Base-by-base conservation (phyloP, 2,888 invertebrate genomes). In the Limulus polyphemus region DNA sequence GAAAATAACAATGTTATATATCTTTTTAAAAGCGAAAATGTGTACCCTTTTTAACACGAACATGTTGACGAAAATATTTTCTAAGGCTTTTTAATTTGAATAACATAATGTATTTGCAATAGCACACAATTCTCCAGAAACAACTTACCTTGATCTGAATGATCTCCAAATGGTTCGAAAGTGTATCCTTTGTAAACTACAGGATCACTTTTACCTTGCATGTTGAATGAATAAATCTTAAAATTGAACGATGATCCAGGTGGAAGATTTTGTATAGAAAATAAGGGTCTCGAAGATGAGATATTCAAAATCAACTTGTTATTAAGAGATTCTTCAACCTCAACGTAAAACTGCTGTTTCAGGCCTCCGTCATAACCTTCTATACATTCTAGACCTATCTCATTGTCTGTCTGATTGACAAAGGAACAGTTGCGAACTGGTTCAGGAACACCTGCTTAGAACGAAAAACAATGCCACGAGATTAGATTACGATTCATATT, bases 341-440 rank as follows among this genome's bases (percentile, higher is more conserved):
- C 90, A 69, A 91, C 82, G 61, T 88, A 81, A 80, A 91, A 91
- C 75, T 82, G 82, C 80, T 91, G 90, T 65, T 89, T 88, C 72
- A 91, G 82, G 68, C 91, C 91, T 64, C 90, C 90, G 79, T 91
- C 90, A 79, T 89, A 90, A 71, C 88, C 88, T 49, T 90, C 90
- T 61, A 85, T 82, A 76, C 92, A 92, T 69, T 90, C 88, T 57
- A 92, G 87, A 75, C 86, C 85, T 63, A 92, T 75, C 0, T 89
- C 85, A 74, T 90, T 88, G 67, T 83, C 81, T 62, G 90, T 91
- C 76, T 90, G 88, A 78, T 92, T 92, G 62, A 86, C 84, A 49
- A 91, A 84, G 14, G 87, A 84, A 77, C 92, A 92, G 78, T 92
- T 92, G 74, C 87, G 85, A 60, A 91, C 81, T 59, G 89, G 86